Evolutionary conservation across 2,113 vertebrate genomes (phyloP).

Genomic region (Tenebrosternarchus preto): DNA sequence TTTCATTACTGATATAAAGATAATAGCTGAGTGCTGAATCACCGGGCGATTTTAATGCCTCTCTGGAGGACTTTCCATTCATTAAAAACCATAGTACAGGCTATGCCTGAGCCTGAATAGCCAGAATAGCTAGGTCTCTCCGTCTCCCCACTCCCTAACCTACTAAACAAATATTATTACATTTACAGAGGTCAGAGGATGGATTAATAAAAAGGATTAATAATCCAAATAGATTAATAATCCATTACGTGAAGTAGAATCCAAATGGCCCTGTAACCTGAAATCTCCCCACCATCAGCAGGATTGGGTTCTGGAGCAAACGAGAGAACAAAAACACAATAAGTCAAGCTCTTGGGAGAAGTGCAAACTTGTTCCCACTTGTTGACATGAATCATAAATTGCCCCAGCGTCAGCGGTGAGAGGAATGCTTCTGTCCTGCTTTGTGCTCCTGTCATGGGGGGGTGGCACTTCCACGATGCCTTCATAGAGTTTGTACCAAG

Average conservation of each 20-base stretch:
- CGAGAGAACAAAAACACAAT: neutral
- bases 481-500: neutral
- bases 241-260: neutral
- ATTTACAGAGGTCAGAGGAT: too few relatives aligned
- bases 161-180: too few relatives aligned
- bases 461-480: neutral
- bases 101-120: neutral
- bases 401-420: neutral
- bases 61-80: neutral
- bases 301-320: neutral
- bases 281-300: neutral
- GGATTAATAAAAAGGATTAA: too few relatives aligned
- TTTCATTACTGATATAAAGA: neutral
- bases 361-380: neutral
- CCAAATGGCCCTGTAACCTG: neutral
- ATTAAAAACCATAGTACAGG: neutral
- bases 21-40: neutral
- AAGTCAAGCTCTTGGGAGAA: neutral
- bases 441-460: neutral
- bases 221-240: too few relatives aligned
- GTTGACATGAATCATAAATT: neutral
- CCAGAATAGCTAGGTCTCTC: too few relatives aligned
- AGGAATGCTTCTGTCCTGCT: neutral
- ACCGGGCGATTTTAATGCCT: neutral
- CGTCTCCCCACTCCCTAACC: too few relatives aligned